phyloP scores from a whole-genome alignment of 2,113 vertebrate species.

The Acinonyx jubatus region DNA sequence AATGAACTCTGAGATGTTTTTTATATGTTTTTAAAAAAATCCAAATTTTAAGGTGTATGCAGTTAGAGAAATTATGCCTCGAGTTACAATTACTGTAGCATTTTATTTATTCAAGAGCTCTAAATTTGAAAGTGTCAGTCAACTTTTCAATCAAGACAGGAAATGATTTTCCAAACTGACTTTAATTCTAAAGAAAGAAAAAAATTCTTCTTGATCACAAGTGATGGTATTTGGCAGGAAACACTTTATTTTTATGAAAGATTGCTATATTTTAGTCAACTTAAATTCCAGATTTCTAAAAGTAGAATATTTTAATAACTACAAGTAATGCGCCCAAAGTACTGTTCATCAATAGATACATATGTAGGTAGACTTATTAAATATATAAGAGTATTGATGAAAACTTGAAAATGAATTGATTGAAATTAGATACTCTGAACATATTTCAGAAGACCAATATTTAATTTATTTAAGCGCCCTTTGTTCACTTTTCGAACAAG shows the following conservation, averaged over 20 bases:
- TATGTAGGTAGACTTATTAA: not conserved
- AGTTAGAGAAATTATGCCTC: not conserved
- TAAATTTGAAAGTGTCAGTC: not conserved
- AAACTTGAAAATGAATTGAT: not conserved
- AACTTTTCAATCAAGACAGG: not conserved
- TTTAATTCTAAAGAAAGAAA: not conserved
- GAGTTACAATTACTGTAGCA: not conserved
- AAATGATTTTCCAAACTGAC: not conserved
- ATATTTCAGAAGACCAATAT: conserved; percentile 24
- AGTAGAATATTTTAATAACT: not conserved
- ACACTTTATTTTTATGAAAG: not conserved
- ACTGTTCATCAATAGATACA: not conserved
- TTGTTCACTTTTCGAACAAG: not conserved
- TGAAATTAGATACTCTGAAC: not conserved
- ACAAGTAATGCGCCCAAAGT: not conserved
- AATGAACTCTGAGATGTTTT: not conserved
- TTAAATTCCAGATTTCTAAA: not conserved
- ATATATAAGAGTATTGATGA: not conserved
- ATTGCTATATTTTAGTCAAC: not conserved
- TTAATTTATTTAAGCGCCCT: not conserved
- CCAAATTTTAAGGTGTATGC: not conserved
- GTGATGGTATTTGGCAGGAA: not conserved
- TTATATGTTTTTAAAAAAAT: not conserved
- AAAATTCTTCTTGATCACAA: not conserved
- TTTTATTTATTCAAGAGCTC: not conserved